Conservation (phyloP, 1,140 invertebrate genomes). For the Monochamus saltuarius region DNA sequence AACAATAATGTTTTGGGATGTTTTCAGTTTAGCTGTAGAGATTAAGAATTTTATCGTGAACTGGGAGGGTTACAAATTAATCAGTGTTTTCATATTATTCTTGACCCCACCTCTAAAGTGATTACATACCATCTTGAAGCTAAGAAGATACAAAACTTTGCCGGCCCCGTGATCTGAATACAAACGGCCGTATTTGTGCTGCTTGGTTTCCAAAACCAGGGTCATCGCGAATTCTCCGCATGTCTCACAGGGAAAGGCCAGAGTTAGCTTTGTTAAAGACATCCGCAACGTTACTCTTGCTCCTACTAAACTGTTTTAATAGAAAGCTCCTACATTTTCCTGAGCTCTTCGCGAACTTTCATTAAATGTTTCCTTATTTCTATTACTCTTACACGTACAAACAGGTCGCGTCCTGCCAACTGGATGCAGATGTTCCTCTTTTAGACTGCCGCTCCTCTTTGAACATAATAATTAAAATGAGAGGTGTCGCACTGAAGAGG, state of each 20-base stretch:
- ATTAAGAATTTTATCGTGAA: no score
- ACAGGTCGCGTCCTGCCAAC: neutral
- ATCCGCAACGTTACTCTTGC: constrained; percentile 31
- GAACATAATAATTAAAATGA: no score
- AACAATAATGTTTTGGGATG: neutral
- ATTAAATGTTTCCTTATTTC: constrained; percentile 24
- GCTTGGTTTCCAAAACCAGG: constrained; percentile 42
- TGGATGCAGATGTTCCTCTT: neutral
- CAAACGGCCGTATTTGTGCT: constrained; percentile 44
- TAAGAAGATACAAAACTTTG: constrained; percentile 47
- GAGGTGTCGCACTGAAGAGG: no score
- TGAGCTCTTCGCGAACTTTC: constrained; percentile 29
- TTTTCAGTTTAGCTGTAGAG: neutral
- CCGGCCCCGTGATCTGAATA: constrained; percentile 34
- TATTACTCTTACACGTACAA: constrained; percentile 6
- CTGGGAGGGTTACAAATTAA: constrained; percentile 16
- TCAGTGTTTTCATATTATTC: constrained; percentile 17
- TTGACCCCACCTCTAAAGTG: constrained; percentile 37
- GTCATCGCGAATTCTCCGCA: constrained; percentile 41
- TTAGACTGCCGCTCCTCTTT: no score
- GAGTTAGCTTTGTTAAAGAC: constrained; percentile 44
- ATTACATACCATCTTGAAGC: constrained; percentile 42
- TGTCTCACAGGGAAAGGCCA: constrained; percentile 35
- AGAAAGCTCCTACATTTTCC: constrained; percentile 21
- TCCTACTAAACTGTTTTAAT: constrained; percentile 12